phyloP scores from a whole-genome alignment of 2,113 vertebrate genomes.

The Tautogolabrus adspersus region DNA sequence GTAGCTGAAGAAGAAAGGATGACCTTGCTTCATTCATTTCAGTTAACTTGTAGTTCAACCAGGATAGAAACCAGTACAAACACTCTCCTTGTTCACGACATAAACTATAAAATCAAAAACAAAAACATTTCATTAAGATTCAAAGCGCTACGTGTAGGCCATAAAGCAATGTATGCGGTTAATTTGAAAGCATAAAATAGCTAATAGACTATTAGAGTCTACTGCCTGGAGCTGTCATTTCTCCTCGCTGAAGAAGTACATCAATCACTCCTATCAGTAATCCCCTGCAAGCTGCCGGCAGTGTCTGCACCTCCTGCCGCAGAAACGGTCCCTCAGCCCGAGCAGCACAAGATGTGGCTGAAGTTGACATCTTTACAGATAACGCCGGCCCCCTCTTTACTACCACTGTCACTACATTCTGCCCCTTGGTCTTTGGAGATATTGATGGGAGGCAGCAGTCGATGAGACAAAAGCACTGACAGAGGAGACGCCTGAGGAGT shows the following conservation, averaged over 20 bases:
- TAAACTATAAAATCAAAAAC: conserved; percentile 64
- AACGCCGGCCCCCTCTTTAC: conserved; percentile 57
- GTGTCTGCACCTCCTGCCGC: conserved; percentile 52
- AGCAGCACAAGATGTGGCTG: conserved; percentile 47
- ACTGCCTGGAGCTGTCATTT: conserved; percentile 64
- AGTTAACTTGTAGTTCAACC: conserved; percentile 10
- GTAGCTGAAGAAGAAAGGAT: conserved; percentile 25
- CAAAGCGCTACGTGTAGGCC: conserved; percentile 53
- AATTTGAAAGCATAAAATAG: conserved; percentile 75
- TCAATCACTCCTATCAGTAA: conserved; percentile 78
- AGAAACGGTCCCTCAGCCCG: conserved; percentile 33
- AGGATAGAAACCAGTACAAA: not conserved
- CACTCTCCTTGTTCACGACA: conserved; percentile 21
- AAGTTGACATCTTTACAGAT: conserved; percentile 72
- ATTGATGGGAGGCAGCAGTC: conserved; percentile 65
- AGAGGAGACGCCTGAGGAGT: conserved; percentile 45
- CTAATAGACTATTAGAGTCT: conserved; percentile 77
- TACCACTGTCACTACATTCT: conserved; percentile 64
- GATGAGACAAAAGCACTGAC: conserved; percentile 60
- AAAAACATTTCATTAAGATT: conserved; percentile 77
- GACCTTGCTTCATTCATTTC: conserved; percentile 42
- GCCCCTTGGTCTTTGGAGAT: conserved; percentile 58
- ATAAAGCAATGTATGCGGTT: conserved; percentile 74
- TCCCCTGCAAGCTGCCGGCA: conserved; percentile 59
- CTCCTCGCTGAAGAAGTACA: conserved; percentile 59